These are phyloP conservation scores for Mormyrus proboscirostris DNA, from an alignment of 2,797 vertebrate genomes.

Conservation along the genomic window DNA sequence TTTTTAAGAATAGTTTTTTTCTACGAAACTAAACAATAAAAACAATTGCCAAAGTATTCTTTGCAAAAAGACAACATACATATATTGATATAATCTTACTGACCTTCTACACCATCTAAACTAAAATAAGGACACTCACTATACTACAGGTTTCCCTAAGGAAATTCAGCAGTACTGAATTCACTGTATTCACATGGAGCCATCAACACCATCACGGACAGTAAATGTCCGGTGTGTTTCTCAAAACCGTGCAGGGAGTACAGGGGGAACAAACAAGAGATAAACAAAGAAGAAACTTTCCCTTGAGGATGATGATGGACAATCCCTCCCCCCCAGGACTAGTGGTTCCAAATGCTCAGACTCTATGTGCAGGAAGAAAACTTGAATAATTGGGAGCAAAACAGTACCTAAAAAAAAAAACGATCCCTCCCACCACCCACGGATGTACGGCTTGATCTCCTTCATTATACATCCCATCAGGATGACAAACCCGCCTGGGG, in stretches of 20 bases:
- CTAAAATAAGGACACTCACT: not conserved
- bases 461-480: conserved; percentile 13
- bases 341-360: not conserved
- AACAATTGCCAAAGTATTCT: not conserved
- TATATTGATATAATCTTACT: not conserved
- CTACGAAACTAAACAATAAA: not conserved
- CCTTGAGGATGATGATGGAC: not conserved
- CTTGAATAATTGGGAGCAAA: not conserved
- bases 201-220: not conserved
- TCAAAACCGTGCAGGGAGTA: not conserved
- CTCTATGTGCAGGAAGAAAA: not conserved
- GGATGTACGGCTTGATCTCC: conserved; percentile 6
- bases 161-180: not conserved
- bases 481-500: not conserved
- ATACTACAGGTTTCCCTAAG: not conserved
- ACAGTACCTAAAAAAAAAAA: not conserved
- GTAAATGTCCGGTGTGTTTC: not conserved
- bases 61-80: not conserved
- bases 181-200: not conserved
- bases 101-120: not conserved
- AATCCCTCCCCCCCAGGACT: not conserved
- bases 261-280: not conserved
- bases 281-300: not conserved
- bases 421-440: not conserved
- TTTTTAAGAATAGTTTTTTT: not conserved